A percentile compares a stretch with the other conserved stretches of the same genome.
Conservation (phyloP, 30 jellyfish, hydroid and myxozoan species). For the Cassiopea andromeda region DNA sequence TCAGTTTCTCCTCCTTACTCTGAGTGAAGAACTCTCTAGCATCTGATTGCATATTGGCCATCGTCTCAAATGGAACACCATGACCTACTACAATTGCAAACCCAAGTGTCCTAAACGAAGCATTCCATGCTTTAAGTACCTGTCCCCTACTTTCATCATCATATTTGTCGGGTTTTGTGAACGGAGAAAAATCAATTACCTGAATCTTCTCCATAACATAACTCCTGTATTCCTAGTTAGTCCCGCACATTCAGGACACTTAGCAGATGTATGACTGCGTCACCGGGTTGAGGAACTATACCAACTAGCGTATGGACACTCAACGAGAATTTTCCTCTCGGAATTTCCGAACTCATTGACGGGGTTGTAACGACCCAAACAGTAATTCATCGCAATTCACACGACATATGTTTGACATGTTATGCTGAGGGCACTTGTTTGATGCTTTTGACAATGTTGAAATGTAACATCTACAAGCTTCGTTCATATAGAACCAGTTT, state of each 20-base stretch:
- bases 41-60: slow-evolving; percentile 1
- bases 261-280: too few species aligned
- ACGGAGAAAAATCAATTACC: slow-evolving; percentile 35
- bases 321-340: neutral
- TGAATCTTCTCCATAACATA: slow-evolving; percentile 6
- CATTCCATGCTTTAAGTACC: slow-evolving; percentile 34
- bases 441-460: too few species aligned
- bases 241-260: neutral
- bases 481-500: too few species aligned
- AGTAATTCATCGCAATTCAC: too few species aligned
- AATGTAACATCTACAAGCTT: too few species aligned
- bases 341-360: too few species aligned
- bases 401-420: too few species aligned
- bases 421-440: too few species aligned
- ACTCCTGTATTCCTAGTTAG: neutral
- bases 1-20: slow-evolving; percentile 26
- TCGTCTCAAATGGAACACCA: slow-evolving; percentile 25
- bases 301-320: too few species aligned
- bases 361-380: neutral
- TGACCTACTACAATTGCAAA: slow-evolving; percentile 52
- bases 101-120: slow-evolving; percentile 31
- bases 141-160: slow-evolving; percentile 16
- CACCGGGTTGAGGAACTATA: too few species aligned
- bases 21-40: slow-evolving; percentile 39
- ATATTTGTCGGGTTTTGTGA: neutral